Evolutionary conservation across 2,113 vertebrate genomes (phyloP).

Genomic region (Phyllostomus hastatus): DNA sequence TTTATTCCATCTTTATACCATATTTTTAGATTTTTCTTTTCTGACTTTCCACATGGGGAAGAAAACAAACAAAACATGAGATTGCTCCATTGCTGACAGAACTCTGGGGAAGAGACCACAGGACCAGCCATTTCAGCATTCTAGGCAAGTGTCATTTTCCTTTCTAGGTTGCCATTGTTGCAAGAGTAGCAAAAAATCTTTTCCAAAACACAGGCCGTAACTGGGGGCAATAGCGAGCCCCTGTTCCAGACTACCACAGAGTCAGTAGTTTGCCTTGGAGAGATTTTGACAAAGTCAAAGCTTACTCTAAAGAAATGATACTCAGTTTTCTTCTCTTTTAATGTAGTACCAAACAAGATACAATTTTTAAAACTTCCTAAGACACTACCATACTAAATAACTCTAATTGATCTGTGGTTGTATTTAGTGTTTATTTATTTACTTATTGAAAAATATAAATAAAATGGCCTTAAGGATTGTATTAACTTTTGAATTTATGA

Average conservation of each 20-base stretch:
- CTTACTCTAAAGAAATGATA: constrained; percentile 1
- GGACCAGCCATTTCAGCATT: not conserved
- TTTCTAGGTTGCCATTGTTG: not conserved
- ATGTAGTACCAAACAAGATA: not conserved
- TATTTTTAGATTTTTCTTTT: not conserved
- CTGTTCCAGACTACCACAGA: not conserved
- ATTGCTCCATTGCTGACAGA: not conserved
- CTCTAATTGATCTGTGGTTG: not conserved
- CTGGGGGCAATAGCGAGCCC: not conserved
- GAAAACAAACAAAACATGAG: not conserved
- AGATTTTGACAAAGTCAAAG: not conserved
- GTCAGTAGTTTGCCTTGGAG: not conserved
- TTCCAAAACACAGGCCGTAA: not conserved
- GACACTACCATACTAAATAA: not conserved
- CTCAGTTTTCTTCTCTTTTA: not conserved
- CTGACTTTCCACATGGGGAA: not conserved
- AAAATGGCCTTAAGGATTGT: not conserved
- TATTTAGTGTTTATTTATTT: not conserved
- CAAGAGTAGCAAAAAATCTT: not conserved
- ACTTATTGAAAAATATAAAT: not conserved
- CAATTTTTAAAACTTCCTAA: not conserved
- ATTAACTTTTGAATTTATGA: not conserved
- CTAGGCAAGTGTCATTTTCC: not conserved
- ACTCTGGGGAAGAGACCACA: not conserved
- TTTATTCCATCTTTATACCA: not conserved